phyloP scores from a whole-genome alignment of 2,888 invertebrate genomes.

The Acrobasis repandana region DNA sequence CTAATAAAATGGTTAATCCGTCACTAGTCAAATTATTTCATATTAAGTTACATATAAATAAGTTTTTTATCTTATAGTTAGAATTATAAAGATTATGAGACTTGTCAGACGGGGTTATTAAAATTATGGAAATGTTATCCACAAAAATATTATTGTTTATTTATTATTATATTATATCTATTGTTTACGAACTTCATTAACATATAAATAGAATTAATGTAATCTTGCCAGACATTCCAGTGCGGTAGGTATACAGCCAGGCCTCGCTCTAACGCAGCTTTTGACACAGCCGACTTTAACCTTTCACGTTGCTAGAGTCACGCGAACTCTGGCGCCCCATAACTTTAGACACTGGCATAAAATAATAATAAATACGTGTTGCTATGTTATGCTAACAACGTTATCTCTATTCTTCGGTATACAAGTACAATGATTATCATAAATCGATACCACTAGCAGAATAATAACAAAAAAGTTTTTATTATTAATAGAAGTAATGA shows the following conservation, averaged over 20 bases:
- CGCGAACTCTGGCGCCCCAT: conserved; percentile 14
- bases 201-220: conserved; percentile 4
- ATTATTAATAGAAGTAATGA: too few species aligned
- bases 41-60: background rate
- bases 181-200: conserved; percentile 1
- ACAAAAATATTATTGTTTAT: too few species aligned
- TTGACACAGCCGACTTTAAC: conserved; percentile 22
- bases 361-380: conserved; percentile 13
- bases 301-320: conserved; percentile 27
- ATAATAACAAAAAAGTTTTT: too few species aligned
- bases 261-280: conserved; percentile 19
- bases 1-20: too few species aligned
- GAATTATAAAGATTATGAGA: background rate
- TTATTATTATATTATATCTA: too few species aligned
- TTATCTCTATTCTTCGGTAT: background rate
- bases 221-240: conserved; percentile 9
- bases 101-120: background rate
- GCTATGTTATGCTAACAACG: background rate
- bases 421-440: background rate
- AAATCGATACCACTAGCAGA: too few species aligned
- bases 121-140: background rate
- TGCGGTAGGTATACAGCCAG: conserved; percentile 1
- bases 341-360: background rate
- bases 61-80: background rate
- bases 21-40: background rate